Evolutionary conservation across 2,888 invertebrate species (phyloP).

Genomic region (Apomyelois bistriatella): DNA sequence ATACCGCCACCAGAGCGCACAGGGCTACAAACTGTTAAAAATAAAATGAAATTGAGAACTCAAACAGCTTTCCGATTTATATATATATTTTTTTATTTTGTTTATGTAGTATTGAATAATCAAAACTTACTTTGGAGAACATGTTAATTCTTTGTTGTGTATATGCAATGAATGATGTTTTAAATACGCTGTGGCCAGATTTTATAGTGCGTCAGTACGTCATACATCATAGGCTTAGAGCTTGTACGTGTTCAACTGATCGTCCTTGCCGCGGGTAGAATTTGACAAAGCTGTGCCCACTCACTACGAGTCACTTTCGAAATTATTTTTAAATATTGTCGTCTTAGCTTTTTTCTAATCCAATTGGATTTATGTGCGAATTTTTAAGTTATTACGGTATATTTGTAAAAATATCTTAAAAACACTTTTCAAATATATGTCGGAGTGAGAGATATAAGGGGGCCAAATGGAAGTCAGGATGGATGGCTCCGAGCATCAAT

Average conservation of each 20-base stretch:
- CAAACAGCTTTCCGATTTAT: too few relatives aligned
- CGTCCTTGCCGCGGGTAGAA: conserved; percentile 44
- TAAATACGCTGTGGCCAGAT: neutral
- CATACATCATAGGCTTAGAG: conserved; percentile 20
- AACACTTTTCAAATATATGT: too few relatives aligned
- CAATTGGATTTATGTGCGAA: too few relatives aligned
- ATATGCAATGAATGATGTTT: conserved; percentile 32
- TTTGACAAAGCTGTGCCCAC: conserved; percentile 23
- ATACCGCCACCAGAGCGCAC: conserved; percentile 49
- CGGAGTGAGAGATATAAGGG: too few relatives aligned
- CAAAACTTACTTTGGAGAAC: conserved; percentile 52
- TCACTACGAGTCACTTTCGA: conserved; percentile 22
- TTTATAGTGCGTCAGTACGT: conserved; percentile 16
- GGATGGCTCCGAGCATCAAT: too few relatives aligned
- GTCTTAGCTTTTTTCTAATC: too few relatives aligned
- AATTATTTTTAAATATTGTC: neutral
- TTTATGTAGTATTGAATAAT: too few relatives aligned
- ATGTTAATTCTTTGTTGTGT: conserved; percentile 43
- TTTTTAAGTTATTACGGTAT: too few relatives aligned
- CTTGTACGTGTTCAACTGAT: conserved; percentile 24
- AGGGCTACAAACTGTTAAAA: conserved; percentile 44
- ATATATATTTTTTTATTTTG: too few relatives aligned
- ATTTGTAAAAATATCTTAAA: too few relatives aligned
- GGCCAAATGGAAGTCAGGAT: too few relatives aligned
- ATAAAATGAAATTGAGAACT: neutral